Percentiles rank a stretch among this genome's conserved stretches.
Evolutionary conservation across 2,113 vertebrate species (phyloP).

Genomic region (Numida meleagris): DNA sequence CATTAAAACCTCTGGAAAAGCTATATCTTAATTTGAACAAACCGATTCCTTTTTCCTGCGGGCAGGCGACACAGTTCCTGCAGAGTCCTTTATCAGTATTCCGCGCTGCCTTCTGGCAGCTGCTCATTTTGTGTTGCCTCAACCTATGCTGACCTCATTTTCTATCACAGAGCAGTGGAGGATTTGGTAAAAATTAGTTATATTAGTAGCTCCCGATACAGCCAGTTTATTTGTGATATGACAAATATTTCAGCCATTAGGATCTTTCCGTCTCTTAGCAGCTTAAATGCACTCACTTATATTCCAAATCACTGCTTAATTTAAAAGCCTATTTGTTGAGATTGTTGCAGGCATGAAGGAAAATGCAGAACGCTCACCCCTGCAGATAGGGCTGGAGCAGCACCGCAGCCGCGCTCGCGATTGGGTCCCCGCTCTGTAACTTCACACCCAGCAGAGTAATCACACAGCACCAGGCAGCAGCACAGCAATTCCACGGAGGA

Average conservation of each 20-base stretch:
- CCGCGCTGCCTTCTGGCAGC: slow-evolving; percentile 84
- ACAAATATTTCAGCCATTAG: slow-evolving; percentile 99
- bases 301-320: slow-evolving; percentile 99
- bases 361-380: slow-evolving; percentile 49
- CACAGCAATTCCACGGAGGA: not conserved
- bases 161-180: slow-evolving; percentile 83
- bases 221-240: slow-evolving; percentile 95
- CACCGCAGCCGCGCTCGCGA: slow-evolving; percentile 50
- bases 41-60: slow-evolving; percentile 48
- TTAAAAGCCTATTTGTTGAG: slow-evolving; percentile 83
- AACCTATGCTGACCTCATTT: slow-evolving; percentile 96
- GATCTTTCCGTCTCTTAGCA: slow-evolving; percentile 95
- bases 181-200: slow-evolving; percentile 96
- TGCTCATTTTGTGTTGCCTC: slow-evolving; percentile 91
- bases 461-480: not conserved
- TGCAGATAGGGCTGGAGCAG: slow-evolving; percentile 18
- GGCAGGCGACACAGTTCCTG: slow-evolving; percentile 31
- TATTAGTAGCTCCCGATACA: slow-evolving; percentile 90
- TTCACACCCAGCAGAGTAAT: slow-evolving; percentile 54
- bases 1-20: slow-evolving; percentile 53
- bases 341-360: slow-evolving; percentile 68
- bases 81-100: slow-evolving; percentile 80
- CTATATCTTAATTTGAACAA: slow-evolving; percentile 67
- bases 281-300: slow-evolving; percentile 98
- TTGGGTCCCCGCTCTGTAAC: slow-evolving; percentile 64